phyloP scores from a whole-genome alignment of 2,888 invertebrate species.

The Tethea ocularis region DNA sequence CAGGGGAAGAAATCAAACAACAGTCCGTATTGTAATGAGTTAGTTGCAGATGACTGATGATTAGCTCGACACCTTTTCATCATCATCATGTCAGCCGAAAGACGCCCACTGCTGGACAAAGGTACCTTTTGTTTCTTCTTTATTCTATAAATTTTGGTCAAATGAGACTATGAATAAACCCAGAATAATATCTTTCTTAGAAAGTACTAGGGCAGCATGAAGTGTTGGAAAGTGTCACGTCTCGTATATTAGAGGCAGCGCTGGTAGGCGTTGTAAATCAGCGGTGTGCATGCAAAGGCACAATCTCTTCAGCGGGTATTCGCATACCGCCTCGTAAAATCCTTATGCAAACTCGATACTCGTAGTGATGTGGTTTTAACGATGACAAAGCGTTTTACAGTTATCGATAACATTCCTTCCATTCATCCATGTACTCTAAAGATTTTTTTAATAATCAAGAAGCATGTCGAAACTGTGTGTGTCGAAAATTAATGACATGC shows the following conservation, averaged over 20 bases:
- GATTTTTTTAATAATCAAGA: no score
- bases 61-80: no score
- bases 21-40: no score
- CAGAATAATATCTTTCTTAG: neutral
- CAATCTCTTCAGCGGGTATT: slow-evolving; percentile 18
- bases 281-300: slow-evolving; percentile 32
- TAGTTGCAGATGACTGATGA: no score
- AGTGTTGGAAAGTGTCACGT: neutral
- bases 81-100: no score
- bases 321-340: slow-evolving; percentile 39
- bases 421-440: neutral
- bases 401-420: neutral
- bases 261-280: slow-evolving; percentile 28
- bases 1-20: no score
- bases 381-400: neutral
- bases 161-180: neutral
- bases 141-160: neutral
- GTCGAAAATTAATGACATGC: no score
- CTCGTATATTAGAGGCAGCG: slow-evolving; percentile 4
- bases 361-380: slow-evolving; percentile 27
- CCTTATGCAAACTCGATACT: slow-evolving; percentile 36
- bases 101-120: no score
- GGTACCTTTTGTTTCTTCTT: neutral
- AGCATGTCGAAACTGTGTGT: no score
- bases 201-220: neutral